Evolutionary conservation across 2,888 invertebrate genomes (phyloP).

Genomic region (Tenthredo amoena): DNA sequence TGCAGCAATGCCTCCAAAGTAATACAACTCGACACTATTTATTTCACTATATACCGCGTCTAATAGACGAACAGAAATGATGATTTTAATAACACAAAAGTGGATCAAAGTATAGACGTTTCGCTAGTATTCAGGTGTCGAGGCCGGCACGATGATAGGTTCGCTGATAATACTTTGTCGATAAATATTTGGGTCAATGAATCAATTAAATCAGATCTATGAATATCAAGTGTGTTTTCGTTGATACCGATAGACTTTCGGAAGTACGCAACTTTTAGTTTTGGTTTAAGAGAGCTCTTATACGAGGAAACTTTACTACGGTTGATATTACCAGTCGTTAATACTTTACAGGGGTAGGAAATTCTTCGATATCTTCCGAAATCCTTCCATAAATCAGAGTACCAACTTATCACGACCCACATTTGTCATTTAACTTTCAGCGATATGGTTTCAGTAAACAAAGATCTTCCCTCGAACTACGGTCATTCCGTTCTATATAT

Average conservation of each 20-base stretch:
- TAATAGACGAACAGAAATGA: slow-evolving; percentile 60
- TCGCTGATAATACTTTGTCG: background rate
- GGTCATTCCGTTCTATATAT: background rate
- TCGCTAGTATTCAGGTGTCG: background rate
- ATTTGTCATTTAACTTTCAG: slow-evolving; percentile 24
- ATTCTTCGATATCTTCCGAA: slow-evolving; percentile 36
- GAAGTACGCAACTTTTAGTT: slow-evolving; percentile 29
- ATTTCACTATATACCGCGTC: slow-evolving; percentile 58
- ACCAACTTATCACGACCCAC: slow-evolving; percentile 28
- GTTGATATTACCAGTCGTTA: slow-evolving; percentile 50
- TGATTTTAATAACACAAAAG: slow-evolving; percentile 63
- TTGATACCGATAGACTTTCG: slow-evolving; percentile 43
- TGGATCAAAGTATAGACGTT: background rate
- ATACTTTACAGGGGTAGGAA: slow-evolving; percentile 25
- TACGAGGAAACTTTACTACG: slow-evolving; percentile 44
- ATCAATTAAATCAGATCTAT: slow-evolving; percentile 43
- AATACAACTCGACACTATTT: slow-evolving; percentile 63
- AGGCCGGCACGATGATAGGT: background rate
- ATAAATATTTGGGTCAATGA: slow-evolving; percentile 32
- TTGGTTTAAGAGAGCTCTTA: slow-evolving; percentile 33
- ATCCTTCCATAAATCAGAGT: slow-evolving; percentile 39
- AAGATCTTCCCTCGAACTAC: background rate
- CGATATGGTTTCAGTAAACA: slow-evolving; percentile 18
- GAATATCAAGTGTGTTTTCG: slow-evolving; percentile 47
- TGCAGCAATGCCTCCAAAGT: slow-evolving; percentile 60